phyloP scores from a whole-genome alignment of 2,797 vertebrate species.

The Graptemys geographica region DNA sequence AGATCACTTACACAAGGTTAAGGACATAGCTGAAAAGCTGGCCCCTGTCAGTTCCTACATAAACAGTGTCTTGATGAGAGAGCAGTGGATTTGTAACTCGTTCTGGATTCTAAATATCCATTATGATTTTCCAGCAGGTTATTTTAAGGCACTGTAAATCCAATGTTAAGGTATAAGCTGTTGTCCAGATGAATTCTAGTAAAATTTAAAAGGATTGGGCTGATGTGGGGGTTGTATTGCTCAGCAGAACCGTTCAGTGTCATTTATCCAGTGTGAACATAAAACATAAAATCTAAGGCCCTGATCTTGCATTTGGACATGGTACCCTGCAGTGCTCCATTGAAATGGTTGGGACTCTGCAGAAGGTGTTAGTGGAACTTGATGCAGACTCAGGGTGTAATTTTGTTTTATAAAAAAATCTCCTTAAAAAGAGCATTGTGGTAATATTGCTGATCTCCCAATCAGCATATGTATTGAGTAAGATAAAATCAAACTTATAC shows the following conservation, averaged over 20 bases:
- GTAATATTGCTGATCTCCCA: background rate
- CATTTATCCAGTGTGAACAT: accelerated
- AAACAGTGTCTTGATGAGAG: background rate
- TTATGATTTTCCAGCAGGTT: background rate
- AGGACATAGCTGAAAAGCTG: background rate
- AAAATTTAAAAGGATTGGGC: background rate
- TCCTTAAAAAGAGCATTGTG: background rate
- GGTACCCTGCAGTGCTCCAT: background rate
- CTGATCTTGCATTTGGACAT: background rate
- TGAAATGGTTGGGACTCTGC: background rate
- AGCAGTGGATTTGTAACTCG: background rate
- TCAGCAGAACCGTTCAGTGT: background rate
- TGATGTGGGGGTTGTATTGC: background rate
- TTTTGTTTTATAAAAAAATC: background rate
- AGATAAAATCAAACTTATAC: background rate
- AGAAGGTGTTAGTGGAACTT: background rate
- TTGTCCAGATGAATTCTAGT: background rate
- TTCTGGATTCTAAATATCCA: background rate
- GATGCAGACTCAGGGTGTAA: background rate
- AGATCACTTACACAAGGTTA: accelerated
- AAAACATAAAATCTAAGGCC: background rate
- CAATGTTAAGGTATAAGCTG: background rate
- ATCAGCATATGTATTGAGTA: background rate
- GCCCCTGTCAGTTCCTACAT: background rate
- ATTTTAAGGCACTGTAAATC: background rate